Conservation (phyloP, 2,113 vertebrate genomes). For the Gymnocephalus cernua region DNA sequence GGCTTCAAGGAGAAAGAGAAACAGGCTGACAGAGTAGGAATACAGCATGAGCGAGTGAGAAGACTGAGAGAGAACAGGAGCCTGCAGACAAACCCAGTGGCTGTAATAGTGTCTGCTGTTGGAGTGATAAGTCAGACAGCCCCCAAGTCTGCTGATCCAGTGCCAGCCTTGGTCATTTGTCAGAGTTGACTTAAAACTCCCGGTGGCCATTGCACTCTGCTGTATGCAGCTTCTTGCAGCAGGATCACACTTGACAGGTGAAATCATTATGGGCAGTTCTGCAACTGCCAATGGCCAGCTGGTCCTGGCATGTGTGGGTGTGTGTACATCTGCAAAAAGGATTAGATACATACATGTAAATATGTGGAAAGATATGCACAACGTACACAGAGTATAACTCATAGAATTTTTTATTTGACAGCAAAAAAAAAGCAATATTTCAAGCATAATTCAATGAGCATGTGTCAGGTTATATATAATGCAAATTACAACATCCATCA, state of each 20-base stretch:
- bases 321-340: slow-evolving; percentile 19
- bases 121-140: slow-evolving; percentile 78
- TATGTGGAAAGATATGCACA: slow-evolving; percentile 40
- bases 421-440: no score
- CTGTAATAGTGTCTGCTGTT: slow-evolving; percentile 76
- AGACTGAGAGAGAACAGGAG: slow-evolving; percentile 42
- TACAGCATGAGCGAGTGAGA: slow-evolving; percentile 32
- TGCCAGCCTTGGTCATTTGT: slow-evolving; percentile 77
- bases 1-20: slow-evolving; percentile 18
- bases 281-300: slow-evolving; percentile 60
- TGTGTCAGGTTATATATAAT: not conserved
- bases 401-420: not conserved
- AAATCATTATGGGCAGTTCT: slow-evolving; percentile 67
- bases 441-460: not conserved
- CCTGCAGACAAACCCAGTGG: slow-evolving; percentile 70
- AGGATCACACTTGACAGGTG: slow-evolving; percentile 71
- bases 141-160: slow-evolving; percentile 76
- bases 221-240: slow-evolving; percentile 53
- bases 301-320: slow-evolving; percentile 35
- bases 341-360: slow-evolving; percentile 48
- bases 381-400: not conserved
- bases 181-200: slow-evolving; percentile 77
- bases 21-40: slow-evolving; percentile 31
- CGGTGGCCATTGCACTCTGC: slow-evolving; percentile 67
- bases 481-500: not conserved